Conservation (phyloP, 2,113 vertebrate genomes). For the Scatophagus argus region DNA sequence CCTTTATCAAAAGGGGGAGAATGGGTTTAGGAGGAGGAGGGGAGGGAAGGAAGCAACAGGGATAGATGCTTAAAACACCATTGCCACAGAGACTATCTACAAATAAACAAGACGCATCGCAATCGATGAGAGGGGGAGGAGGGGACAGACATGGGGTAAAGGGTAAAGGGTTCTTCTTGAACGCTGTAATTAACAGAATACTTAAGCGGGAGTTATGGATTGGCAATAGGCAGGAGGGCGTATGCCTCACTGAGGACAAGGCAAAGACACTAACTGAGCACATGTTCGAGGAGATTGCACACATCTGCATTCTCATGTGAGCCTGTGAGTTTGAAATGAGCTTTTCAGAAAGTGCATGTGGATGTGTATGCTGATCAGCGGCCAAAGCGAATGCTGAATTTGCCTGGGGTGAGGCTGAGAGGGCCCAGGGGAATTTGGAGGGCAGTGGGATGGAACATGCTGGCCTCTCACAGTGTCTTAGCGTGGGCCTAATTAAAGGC, state of each 20-base stretch:
- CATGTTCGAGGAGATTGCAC: background rate
- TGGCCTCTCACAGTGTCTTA: constrained; percentile 66
- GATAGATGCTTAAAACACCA: constrained; percentile 54
- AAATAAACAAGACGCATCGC: constrained; percentile 50
- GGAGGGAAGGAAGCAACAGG: background rate
- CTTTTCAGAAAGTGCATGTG: constrained; percentile 16
- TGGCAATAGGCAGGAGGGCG: constrained; percentile 34
- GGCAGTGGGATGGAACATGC: constrained; percentile 70
- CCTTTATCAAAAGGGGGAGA: constrained; percentile 65
- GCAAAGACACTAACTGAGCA: constrained; percentile 34
- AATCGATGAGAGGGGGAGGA: constrained; percentile 53
- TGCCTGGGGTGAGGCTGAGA: constrained; percentile 61
- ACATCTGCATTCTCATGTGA: constrained; percentile 27
- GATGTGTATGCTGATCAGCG: constrained; percentile 60
- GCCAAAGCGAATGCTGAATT: constrained; percentile 64
- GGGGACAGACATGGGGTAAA: constrained; percentile 42
- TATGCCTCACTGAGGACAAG: constrained; percentile 19
- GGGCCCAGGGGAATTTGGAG: constrained; percentile 56
- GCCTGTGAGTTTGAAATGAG: constrained; percentile 19
- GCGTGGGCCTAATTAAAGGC: constrained; percentile 73
- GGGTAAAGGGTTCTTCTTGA: constrained; percentile 46
- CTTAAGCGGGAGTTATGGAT: constrained; percentile 51
- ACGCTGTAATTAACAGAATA: constrained; percentile 71
- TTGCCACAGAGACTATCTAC: constrained; percentile 40
- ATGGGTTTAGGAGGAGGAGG: constrained; percentile 24